Base-by-base conservation (phyloP, 2,797 vertebrate genomes). In the Diglossa cyanea region DNA sequence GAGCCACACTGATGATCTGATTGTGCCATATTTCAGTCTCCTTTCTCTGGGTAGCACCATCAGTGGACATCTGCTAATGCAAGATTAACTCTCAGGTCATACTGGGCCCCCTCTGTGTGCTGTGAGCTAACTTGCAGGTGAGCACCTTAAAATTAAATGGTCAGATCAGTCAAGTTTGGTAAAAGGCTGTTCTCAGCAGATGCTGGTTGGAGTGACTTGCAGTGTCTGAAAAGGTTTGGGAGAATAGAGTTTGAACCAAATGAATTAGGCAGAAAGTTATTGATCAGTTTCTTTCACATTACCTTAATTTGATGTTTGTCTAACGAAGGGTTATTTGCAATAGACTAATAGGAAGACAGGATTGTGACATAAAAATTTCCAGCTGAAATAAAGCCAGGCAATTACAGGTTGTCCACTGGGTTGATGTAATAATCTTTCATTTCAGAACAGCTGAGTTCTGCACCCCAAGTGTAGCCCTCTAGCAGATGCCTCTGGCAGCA, bases 401-500 rank as follows among this genome's bases (percentile, higher is more conserved):
- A 18, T 89, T 91, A 31, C 48, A 92, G 17, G 7, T 71, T 91
- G 57, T 82, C n/a, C 71, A 61, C 37, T 65, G 71, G 30, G 61
- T 82, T 79, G 84, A 50, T 65, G 42, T 62, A 92, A 86, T 93
- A 71, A 95, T 86, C 63, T 70, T 81, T 63, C 31, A 31, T 73
- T 93, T 73, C 51, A 87, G 60, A 89, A 50, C 48, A 87, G 37
- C 51, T 87, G 93, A 94, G 30, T 82, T 91, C 57, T 88, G 78
- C 53, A 88, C 50, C n/a, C 39, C 39, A 83, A 67, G 50, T 37
- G 71, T 33, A 88, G 45, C 42, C 40, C 31, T 86, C 53, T 54
- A 87, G 48, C 81, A 92, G 55, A 94, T 87, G 83, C 57, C 40
- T 74, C 75, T 83, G 58, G 66, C 81, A 92, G 81, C 24, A 79